phyloP scores from a whole-genome alignment of 2,113 vertebrate species.

The Corythaixoides concolor region DNA sequence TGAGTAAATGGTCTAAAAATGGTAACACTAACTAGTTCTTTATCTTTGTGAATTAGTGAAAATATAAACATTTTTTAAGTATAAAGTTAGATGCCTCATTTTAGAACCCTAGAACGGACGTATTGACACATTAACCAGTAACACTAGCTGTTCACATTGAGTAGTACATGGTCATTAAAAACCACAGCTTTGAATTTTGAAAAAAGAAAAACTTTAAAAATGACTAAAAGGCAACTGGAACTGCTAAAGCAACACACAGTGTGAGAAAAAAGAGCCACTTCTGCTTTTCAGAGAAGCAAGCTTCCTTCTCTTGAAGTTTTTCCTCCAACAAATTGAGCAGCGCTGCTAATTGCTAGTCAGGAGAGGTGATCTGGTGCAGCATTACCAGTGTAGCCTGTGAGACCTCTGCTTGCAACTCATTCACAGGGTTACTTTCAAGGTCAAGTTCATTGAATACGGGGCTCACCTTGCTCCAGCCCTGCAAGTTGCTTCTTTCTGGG shows the following conservation, averaged over 20 bases:
- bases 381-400: background rate
- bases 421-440: background rate
- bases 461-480: background rate
- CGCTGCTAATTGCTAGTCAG: background rate
- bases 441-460: background rate
- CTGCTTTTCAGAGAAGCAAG: background rate
- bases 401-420: background rate
- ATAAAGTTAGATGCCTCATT: background rate
- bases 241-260: background rate
- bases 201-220: background rate
- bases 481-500: background rate
- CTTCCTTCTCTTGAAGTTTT: background rate
- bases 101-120: background rate
- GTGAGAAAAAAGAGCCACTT: background rate
- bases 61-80: background rate
- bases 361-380: background rate
- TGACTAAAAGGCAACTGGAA: background rate
- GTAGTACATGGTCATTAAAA: background rate
- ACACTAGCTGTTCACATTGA: background rate
- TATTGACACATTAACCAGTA: background rate
- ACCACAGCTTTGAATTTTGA: background rate
- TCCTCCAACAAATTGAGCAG: background rate
- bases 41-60: background rate
- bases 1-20: background rate
- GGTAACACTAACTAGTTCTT: background rate